These are phyloP conservation scores for Megaptera novaeangliae DNA, from an alignment of 2,113 vertebrate genomes.

Conservation along the genomic window DNA sequence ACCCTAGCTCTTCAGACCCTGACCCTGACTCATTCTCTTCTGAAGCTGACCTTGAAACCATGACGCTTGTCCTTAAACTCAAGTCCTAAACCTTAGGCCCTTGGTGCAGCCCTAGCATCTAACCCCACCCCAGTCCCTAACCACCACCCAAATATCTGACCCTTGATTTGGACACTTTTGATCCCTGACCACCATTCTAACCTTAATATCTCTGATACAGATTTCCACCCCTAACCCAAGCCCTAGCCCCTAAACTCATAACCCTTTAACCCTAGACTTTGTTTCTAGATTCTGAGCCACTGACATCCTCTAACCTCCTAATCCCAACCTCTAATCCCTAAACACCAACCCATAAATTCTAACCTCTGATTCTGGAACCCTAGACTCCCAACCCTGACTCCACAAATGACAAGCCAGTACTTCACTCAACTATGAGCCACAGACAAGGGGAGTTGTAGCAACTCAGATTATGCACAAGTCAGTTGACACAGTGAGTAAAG, in stretches of 20 bases:
- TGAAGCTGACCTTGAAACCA: background rate
- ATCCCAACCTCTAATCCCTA: background rate
- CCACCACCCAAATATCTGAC: background rate
- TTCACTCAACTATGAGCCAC: background rate
- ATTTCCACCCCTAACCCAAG: background rate
- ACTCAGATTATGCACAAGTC: background rate
- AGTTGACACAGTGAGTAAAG: background rate
- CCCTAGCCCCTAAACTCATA: background rate
- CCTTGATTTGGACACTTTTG: background rate
- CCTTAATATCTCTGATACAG: background rate
- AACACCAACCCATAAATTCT: background rate
- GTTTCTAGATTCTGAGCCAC: background rate
- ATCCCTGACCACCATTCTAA: background rate
- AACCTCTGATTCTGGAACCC: background rate
- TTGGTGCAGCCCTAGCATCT: background rate
- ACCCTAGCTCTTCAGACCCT: background rate
- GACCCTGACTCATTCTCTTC: background rate
- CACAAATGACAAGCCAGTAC: background rate
- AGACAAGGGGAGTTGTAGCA: background rate
- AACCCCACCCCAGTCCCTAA: background rate
- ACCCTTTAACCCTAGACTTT: background rate
- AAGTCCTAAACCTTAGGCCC: background rate
- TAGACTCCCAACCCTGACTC: background rate
- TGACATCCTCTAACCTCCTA: background rate
- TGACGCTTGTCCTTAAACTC: background rate